Evolutionary conservation across 2,888 invertebrate genomes (phyloP).

Genomic region (Mechanitis messenoides): DNA sequence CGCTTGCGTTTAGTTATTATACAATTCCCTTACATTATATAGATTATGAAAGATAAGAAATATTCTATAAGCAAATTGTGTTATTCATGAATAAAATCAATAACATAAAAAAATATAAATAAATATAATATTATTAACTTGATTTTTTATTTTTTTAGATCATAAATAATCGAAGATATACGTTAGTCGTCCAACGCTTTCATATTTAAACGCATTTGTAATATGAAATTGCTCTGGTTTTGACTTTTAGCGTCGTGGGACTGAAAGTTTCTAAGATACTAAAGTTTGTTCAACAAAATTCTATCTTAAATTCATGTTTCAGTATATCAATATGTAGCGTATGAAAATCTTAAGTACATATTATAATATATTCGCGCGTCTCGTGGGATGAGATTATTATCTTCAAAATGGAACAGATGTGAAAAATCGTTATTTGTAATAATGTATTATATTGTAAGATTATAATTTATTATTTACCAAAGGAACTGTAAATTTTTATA

Average conservation of each 20-base stretch:
- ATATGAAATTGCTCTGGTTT: constrained; percentile 9
- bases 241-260: constrained; percentile 8
- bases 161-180: no score
- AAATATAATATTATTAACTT: no score
- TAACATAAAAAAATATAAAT: no score
- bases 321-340: constrained; percentile 9
- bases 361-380: constrained; percentile 7
- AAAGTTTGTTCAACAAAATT: constrained; percentile 9
- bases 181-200: background rate
- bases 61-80: background rate
- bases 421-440: constrained; percentile 2
- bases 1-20: background rate
- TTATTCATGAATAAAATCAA: no score
- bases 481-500: background rate
- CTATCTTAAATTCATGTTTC: constrained; percentile 13
- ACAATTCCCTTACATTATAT: background rate
- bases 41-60: background rate
- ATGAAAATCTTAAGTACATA: constrained; percentile 6
- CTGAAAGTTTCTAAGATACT: constrained; percentile 12
- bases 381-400: constrained; percentile 6
- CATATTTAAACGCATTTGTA: background rate
- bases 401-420: constrained; percentile 4
- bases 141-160: no score
- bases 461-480: background rate
- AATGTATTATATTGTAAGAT: background rate